Evolutionary conservation across 2,888 invertebrate genomes (phyloP).

Genomic region (Uropetala carovei): DNA sequence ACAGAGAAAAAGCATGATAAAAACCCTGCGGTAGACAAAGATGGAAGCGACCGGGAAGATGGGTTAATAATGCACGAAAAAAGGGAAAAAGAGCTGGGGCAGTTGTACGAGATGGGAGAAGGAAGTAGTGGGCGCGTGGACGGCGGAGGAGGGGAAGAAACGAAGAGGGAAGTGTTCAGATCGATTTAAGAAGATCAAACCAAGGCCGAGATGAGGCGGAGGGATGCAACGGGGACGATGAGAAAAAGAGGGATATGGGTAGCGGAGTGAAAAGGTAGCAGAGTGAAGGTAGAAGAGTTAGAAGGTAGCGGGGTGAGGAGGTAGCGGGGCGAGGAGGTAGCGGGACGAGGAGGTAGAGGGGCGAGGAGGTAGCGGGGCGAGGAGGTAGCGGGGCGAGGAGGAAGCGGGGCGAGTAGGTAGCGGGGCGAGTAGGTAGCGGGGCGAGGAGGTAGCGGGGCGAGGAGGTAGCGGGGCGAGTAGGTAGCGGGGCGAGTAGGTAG

Average conservation of each 20-base stretch:
- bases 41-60: conserved; percentile 1
- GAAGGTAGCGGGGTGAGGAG: neutral
- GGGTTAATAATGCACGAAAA: conserved; percentile 47
- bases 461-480: no score
- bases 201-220: neutral
- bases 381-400: no score
- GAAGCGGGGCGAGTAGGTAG: no score
- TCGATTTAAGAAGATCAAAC: conserved; percentile 54
- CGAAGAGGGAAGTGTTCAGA: conserved; percentile 4
- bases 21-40: neutral
- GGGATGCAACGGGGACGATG: no score
- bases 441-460: no score
- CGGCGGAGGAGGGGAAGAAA: neutral
- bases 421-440: no score
- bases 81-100: neutral
- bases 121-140: neutral
- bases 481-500: no score
- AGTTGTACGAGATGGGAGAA: neutral
- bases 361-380: neutral
- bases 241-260: neutral
- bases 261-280: neutral
- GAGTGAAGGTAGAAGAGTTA: neutral
- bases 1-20: neutral
- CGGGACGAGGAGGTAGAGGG: neutral
- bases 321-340: neutral